Percentiles rank a stretch among this genome's conserved stretches.
Evolutionary conservation across 1,140 invertebrate species (phyloP).

Genomic region (Ylistrum balloti): DNA sequence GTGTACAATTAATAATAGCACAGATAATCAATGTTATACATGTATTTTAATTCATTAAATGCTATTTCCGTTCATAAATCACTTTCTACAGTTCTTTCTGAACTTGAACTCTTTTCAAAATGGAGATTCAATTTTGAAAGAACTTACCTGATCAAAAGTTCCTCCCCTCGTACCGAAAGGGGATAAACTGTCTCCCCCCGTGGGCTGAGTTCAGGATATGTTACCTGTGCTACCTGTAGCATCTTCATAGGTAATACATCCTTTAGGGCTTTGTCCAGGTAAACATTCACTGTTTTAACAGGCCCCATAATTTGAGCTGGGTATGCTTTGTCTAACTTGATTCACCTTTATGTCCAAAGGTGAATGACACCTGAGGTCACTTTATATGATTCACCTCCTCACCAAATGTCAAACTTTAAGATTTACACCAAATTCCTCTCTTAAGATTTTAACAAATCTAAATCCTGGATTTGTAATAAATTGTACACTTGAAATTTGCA

Average conservation of each 20-base stretch:
- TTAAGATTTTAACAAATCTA: neutral
- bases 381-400: too few relatives aligned
- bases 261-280: neutral
- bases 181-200: neutral
- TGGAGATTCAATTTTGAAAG: too few relatives aligned
- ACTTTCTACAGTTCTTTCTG: too few relatives aligned
- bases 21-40: too few relatives aligned
- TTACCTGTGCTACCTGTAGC: conserved; percentile 7
- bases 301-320: neutral
- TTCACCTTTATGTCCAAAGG: neutral
- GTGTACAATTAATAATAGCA: too few relatives aligned
- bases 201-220: neutral
- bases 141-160: neutral
- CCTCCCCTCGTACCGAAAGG: neutral
- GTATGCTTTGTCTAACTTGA: neutral
- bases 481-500: neutral
- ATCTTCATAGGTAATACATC: neutral
- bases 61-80: too few relatives aligned
- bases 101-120: too few relatives aligned
- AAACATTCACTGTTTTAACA: conserved; percentile 8
- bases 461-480: neutral
- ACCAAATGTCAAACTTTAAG: neutral
- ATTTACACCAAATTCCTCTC: neutral
- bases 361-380: neutral
- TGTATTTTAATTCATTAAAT: too few relatives aligned